A percentile compares a stretch with the other conserved stretches of the same genome.
Evolutionary conservation across 2,888 invertebrate genomes (phyloP).

Genomic region (Camponotus fellah): DNA sequence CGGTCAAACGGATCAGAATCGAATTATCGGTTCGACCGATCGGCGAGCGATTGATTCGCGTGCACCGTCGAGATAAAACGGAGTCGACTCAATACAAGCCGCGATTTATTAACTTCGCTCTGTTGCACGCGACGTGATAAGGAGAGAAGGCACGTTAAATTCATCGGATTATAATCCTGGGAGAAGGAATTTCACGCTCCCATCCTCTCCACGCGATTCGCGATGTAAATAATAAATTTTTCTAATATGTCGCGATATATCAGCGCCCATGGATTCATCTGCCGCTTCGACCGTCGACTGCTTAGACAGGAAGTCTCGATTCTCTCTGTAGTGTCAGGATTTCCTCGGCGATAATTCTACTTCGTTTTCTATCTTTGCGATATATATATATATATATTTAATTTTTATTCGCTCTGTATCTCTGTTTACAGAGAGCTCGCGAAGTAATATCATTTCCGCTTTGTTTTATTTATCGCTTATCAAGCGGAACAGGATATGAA

Average conservation of each 20-base stretch:
- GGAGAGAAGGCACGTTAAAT: constrained; percentile 25
- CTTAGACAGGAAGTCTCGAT: neutral
- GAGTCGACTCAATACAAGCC: constrained; percentile 74
- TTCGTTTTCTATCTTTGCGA: neutral
- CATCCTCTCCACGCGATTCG: neutral
- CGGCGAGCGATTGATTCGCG: constrained; percentile 80
- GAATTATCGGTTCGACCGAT: constrained; percentile 81
- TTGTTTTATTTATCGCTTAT: constrained; percentile 13
- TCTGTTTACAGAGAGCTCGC: neutral
- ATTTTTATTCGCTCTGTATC: neutral
- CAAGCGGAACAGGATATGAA: neutral
- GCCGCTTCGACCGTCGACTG: neutral
- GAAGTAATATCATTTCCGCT: neutral
- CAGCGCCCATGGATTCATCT: neutral
- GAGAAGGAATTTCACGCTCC: neutral
- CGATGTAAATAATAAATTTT: constrained; percentile 2
- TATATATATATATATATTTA: neutral
- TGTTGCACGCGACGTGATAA: constrained; percentile 71
- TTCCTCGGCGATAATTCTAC: neutral
- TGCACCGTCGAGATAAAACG: constrained; percentile 79
- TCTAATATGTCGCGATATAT: neutral
- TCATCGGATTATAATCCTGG: neutral
- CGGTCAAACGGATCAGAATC: constrained; percentile 70
- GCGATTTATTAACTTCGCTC: constrained; percentile 78
- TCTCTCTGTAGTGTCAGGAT: neutral